Percentiles rank a stretch among this genome's conserved stretches.
phyloP scores from a whole-genome alignment of 2,797 vertebrate species.

The Manis crassicaudata region DNA sequence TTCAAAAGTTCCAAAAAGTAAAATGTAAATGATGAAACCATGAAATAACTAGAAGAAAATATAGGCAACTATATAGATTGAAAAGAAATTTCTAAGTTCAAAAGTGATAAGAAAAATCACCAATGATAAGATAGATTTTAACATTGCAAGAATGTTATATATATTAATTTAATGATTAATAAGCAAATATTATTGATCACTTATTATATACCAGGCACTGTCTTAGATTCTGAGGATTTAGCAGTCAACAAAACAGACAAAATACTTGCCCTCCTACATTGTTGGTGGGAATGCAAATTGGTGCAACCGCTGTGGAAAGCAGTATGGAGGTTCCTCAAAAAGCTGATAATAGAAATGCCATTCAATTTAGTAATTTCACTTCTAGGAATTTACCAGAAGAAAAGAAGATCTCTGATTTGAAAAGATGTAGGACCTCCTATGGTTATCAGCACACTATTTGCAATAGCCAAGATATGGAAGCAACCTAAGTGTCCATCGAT shows the following conservation, averaged over 20 bases:
- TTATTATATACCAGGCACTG: not conserved
- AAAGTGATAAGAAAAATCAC: not conserved
- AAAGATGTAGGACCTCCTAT: too few species aligned
- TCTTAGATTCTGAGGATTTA: not conserved
- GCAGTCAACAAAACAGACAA: not conserved
- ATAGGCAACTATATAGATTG: not conserved
- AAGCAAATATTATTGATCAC: not conserved
- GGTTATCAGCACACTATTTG: too few species aligned
- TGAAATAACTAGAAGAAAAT: conserved; percentile 13
- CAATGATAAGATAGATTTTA: not conserved
- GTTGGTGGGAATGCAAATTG: too few species aligned
- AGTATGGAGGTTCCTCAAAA: too few species aligned
- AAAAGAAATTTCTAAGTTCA: conserved; percentile 28
- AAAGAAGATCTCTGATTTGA: too few species aligned
- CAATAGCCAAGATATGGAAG: too few species aligned
- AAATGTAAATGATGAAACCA: not conserved
- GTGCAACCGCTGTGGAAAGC: too few species aligned
- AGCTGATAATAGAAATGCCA: too few species aligned
- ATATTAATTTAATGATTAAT: not conserved
- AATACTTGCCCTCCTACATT: not conserved
- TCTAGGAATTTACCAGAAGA: too few species aligned
- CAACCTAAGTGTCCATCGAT: too few species aligned
- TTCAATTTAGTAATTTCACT: too few species aligned
- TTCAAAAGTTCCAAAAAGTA: not conserved
- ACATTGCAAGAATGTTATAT: not conserved